phyloP scores from a whole-genome alignment of 2,113 vertebrate species.

The Eptesicus fuscus region DNA sequence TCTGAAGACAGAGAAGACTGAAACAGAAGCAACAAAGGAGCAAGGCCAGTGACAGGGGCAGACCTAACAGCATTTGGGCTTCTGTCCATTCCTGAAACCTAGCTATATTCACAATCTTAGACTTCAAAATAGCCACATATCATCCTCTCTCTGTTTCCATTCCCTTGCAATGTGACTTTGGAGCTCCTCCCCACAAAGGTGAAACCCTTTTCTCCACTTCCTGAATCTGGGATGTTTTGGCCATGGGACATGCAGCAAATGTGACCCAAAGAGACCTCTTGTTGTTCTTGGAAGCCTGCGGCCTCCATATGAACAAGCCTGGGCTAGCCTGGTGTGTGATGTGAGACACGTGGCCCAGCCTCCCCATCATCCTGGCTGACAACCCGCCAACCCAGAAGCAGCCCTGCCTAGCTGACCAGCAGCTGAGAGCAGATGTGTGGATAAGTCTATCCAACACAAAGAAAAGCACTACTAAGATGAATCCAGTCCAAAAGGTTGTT shows the following conservation, averaged over 20 bases:
- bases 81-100: not conserved
- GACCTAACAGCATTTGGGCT: not conserved
- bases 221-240: not conserved
- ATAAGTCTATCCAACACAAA: not conserved
- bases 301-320: not conserved
- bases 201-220: not conserved
- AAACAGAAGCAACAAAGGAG: not conserved
- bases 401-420: not conserved
- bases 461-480: not conserved
- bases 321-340: not conserved
- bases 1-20: not conserved
- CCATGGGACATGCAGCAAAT: not conserved
- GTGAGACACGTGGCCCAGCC: not conserved
- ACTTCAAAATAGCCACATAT: not conserved
- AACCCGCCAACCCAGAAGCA: not conserved
- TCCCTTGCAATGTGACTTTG: not conserved
- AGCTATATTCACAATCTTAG: not conserved
- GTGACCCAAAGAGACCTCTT: not conserved
- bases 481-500: not conserved
- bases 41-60: not conserved
- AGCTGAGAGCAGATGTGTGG: constrained; percentile 28
- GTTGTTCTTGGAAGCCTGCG: not conserved
- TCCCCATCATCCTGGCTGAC: not conserved
- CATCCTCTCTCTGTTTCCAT: not conserved
- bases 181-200: not conserved